Conservation (phyloP, 2,888 invertebrate species). For the Athetis lepigone region DNA sequence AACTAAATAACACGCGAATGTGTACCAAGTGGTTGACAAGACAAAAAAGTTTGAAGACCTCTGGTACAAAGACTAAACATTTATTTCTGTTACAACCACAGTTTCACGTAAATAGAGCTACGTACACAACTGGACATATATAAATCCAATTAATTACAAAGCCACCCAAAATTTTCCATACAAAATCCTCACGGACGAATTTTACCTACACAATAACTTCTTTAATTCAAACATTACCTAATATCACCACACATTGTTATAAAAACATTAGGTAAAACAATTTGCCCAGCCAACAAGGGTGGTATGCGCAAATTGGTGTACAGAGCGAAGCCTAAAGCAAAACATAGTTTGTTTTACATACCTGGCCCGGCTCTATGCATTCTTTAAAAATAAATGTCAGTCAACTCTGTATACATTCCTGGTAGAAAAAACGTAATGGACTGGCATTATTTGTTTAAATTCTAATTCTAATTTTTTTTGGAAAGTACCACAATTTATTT, state of each 20-base stretch:
- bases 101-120: too few species aligned
- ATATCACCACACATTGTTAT: constrained; percentile 13
- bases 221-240: constrained; percentile 18
- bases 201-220: background rate
- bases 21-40: too few species aligned
- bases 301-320: constrained; percentile 49
- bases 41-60: too few species aligned
- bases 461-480: too few species aligned
- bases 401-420: background rate
- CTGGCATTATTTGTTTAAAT: background rate
- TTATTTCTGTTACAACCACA: too few species aligned
- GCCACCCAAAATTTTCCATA: background rate
- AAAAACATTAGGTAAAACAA: constrained; percentile 40
- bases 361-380: constrained; percentile 10
- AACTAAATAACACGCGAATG: too few species aligned
- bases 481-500: too few species aligned
- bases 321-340: constrained; percentile 18
- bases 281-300: constrained; percentile 41
- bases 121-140: too few species aligned
- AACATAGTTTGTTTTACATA: constrained; percentile 37
- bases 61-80: too few species aligned
- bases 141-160: background rate
- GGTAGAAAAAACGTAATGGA: background rate
- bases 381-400: constrained; percentile 20
- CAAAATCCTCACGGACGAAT: background rate